phyloP scores from a whole-genome alignment of 2,113 vertebrate species.

The Onychostruthus taczanowskii region DNA sequence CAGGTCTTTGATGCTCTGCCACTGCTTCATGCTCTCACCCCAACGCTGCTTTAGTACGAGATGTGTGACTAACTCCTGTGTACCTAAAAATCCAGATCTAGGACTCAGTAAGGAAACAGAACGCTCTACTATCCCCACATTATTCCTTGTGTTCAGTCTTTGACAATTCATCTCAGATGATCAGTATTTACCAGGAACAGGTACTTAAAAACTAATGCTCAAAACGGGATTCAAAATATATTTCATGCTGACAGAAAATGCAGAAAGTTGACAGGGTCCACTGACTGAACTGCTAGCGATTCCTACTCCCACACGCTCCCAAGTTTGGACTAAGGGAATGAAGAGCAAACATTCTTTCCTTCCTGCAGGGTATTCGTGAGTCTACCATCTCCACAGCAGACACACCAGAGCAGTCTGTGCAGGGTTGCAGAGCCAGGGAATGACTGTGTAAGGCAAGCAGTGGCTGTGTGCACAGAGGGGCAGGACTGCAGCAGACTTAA shows the following conservation, averaged over 20 bases:
- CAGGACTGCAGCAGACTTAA: not conserved
- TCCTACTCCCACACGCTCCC: not conserved
- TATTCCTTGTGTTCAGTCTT: not conserved
- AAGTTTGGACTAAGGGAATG: not conserved
- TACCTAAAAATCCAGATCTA: not conserved
- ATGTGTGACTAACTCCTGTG: not conserved
- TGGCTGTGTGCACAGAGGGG: not conserved
- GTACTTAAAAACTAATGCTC: not conserved
- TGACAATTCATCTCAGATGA: not conserved
- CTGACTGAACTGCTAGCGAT: not conserved
- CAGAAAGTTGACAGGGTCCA: not conserved
- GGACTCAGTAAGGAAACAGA: not conserved
- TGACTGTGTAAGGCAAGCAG: not conserved
- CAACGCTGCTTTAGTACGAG: accelerated
- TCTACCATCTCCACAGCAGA: not conserved
- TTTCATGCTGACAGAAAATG: not conserved
- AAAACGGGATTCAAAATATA: not conserved
- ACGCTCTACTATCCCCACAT: not conserved
- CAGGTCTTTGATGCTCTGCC: not conserved
- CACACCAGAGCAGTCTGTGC: not conserved
- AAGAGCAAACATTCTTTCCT: not conserved
- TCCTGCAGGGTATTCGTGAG: not conserved
- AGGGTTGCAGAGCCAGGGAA: not conserved
- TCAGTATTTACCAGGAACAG: not conserved
- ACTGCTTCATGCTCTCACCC: not conserved